Percentiles rank a stretch among this genome's conserved stretches.
Evolutionary conservation across 2,113 vertebrate genomes (phyloP).

Genomic region (Pteropus alecto): DNA sequence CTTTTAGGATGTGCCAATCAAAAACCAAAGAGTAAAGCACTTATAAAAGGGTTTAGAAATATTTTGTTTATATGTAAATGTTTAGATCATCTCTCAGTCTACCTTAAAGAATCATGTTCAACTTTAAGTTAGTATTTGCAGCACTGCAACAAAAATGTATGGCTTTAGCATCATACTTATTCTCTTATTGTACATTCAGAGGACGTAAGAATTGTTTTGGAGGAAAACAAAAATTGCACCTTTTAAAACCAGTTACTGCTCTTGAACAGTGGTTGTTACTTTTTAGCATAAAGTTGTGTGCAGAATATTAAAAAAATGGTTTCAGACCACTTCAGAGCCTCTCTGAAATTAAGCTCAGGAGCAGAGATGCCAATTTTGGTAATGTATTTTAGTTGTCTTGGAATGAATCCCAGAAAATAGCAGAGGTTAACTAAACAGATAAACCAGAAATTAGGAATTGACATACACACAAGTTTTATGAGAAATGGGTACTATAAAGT

Average conservation of each 20-base stretch:
- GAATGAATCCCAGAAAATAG: conserved; percentile 65
- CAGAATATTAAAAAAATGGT: conserved; percentile 60
- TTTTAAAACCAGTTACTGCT: conserved; percentile 20
- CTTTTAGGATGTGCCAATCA: conserved; percentile 12
- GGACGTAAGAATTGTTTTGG: neutral
- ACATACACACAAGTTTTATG: neutral
- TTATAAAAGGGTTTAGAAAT: neutral
- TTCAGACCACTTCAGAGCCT: conserved; percentile 32
- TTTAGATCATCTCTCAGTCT: neutral
- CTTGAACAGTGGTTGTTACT: neutral
- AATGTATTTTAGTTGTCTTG: conserved; percentile 57
- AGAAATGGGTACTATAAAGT: neutral
- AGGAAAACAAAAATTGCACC: conserved; percentile 15
- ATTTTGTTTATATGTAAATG: neutral
- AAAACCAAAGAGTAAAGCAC: neutral
- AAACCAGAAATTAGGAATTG: conserved; percentile 48
- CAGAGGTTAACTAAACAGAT: conserved; percentile 63
- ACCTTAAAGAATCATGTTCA: neutral
- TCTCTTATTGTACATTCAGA: neutral
- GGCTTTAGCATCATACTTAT: neutral
- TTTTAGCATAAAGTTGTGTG: conserved; percentile 60
- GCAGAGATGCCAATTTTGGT: conserved; percentile 35
- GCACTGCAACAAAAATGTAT: neutral
- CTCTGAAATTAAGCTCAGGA: conserved; percentile 30
- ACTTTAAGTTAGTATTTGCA: neutral